A percentile compares a stretch with the other conserved stretches of the same genome.
Conservation (phyloP, 2,888 invertebrate species). For the Andricus curvator region DNA sequence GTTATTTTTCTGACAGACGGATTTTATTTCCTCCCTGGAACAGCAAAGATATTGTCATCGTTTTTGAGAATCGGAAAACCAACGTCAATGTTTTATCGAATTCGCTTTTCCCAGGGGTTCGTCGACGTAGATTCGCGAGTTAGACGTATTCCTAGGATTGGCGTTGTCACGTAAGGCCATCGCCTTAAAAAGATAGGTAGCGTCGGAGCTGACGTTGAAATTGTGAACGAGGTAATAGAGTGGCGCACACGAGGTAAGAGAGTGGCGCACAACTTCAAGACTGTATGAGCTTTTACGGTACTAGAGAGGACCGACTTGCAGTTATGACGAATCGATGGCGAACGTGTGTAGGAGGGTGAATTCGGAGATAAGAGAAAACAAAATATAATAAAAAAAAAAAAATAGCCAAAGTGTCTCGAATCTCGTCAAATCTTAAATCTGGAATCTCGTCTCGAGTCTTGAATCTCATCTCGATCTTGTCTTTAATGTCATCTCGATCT, state of each 20-base stretch:
- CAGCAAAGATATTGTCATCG: conserved; percentile 11
- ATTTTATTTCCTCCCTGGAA: neutral
- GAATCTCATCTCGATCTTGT: no score
- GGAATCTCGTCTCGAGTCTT: no score
- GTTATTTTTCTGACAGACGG: conserved; percentile 11
- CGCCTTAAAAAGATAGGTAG: conserved; percentile 52
- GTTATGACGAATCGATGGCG: conserved; percentile 54
- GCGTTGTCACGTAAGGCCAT: conserved; percentile 54
- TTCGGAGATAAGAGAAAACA: conserved; percentile 5
- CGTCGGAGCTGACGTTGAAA: conserved; percentile 51
- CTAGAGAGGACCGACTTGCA: conserved; percentile 22
- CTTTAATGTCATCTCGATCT: no score
- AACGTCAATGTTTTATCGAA: conserved; percentile 24
- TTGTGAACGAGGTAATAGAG: conserved; percentile 46
- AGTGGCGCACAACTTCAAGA: neutral
- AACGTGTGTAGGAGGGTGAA: neutral
- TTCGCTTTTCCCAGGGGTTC: conserved; percentile 12
- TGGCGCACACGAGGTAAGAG: conserved; percentile 34
- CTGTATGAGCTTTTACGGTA: conserved; percentile 43
- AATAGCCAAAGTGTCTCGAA: no score
- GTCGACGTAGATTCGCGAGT: conserved; percentile 20
- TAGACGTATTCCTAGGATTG: conserved; percentile 45
- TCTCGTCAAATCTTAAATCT: no score
- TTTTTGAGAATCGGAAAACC: conserved; percentile 29
- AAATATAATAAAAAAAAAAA: conserved; percentile 23